Percentiles rank a stretch among this genome's conserved stretches.
phyloP scores from a whole-genome alignment of 2,113 vertebrate species.

The Lepidothrix coronata region DNA sequence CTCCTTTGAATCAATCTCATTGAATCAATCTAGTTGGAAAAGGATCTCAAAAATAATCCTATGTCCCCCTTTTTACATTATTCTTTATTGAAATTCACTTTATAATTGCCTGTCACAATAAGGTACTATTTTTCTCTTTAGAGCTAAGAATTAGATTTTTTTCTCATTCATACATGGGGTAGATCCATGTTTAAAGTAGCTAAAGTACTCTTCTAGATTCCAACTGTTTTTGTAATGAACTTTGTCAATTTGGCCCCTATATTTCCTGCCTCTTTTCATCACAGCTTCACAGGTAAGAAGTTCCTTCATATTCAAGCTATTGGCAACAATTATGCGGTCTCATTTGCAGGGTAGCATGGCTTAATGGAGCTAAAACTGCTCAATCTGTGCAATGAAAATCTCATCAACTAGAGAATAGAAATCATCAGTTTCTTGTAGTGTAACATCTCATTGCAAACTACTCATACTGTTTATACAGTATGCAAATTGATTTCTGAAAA shows the following conservation, averaged over 20 bases:
- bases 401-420: background rate
- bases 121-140: background rate
- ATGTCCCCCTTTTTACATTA: background rate
- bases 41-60: background rate
- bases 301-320: background rate
- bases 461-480: background rate
- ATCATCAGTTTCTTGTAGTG: background rate
- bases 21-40: background rate
- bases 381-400: background rate
- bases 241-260: background rate
- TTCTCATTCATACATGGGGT: background rate
- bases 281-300: background rate
- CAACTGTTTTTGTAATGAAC: background rate
- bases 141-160: background rate
- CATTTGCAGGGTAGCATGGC: background rate
- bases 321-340: background rate
- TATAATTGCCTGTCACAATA: background rate
- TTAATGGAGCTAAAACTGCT: background rate
- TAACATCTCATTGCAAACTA: background rate
- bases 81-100: background rate
- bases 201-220: background rate
- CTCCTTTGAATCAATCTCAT: background rate
- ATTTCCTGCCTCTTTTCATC: background rate
- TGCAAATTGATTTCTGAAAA: background rate
- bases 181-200: background rate